Evolutionary conservation across 1,140 invertebrate genomes (phyloP).

Genomic region (Drosophila santomea): DNA sequence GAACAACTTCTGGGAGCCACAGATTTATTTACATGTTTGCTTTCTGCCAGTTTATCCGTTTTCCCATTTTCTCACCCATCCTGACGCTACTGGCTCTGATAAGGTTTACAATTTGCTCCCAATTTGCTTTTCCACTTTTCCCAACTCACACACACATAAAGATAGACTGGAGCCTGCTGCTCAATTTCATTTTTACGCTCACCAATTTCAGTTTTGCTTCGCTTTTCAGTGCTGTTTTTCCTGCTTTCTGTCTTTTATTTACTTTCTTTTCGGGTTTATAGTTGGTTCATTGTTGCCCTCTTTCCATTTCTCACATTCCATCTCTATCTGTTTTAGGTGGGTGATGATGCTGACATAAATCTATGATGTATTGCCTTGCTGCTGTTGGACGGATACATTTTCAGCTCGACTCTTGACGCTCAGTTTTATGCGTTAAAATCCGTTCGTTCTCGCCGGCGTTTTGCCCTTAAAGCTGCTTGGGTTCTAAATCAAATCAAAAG

Average conservation of each 20-base stretch:
- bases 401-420: conserved; percentile 38
- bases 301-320: neutral
- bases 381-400: conserved; percentile 61
- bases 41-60: conserved; percentile 27
- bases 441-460: conserved; percentile 1
- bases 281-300: conserved; percentile 21
- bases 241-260: conserved; percentile 35
- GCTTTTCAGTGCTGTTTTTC: conserved; percentile 35
- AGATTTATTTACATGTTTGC: conserved; percentile 51
- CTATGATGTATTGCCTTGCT: conserved; percentile 73
- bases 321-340: conserved; percentile 22
- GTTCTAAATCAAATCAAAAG: conserved; percentile 67
- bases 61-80: conserved; percentile 12
- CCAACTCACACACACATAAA: conserved; percentile 19
- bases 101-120: conserved; percentile 54
- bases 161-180: conserved; percentile 58
- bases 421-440: conserved; percentile 47
- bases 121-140: conserved; percentile 20
- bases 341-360: conserved; percentile 77
- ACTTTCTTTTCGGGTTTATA: conserved; percentile 32
- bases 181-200: conserved; percentile 71
- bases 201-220: conserved; percentile 60
- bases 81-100: conserved; percentile 41
- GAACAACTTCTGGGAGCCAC: conserved; percentile 45
- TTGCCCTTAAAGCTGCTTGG: conserved; percentile 18